Percentiles rank a stretch among this genome's conserved stretches.
These are phyloP conservation scores for Gasterosteus nipponicus DNA, from an alignment of 2,113 vertebrate genomes.

Conservation along the genomic window DNA sequence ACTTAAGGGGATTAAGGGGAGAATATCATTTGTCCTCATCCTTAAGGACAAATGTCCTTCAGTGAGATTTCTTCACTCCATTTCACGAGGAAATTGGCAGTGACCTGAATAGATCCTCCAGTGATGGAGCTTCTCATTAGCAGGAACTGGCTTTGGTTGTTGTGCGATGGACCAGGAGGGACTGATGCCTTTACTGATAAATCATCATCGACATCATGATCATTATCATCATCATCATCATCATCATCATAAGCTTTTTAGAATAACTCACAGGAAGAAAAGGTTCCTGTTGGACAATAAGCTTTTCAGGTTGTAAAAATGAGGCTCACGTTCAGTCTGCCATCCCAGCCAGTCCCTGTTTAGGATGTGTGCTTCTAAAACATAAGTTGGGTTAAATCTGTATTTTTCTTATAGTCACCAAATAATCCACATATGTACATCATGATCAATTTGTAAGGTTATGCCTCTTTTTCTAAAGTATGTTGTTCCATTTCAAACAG, in stretches of 20 bases:
- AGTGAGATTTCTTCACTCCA: conserved; percentile 1
- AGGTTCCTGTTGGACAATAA: not conserved
- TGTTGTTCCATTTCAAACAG: not conserved
- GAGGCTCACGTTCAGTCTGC: not conserved
- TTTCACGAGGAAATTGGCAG: conserved; percentile 26
- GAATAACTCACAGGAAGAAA: not conserved
- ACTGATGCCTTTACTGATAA: conserved; percentile 26
- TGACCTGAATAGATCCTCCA: conserved; percentile 52
- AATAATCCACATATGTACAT: not conserved
- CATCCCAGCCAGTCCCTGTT: not conserved
- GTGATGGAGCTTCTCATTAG: conserved; percentile 55
- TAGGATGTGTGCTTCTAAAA: not conserved
- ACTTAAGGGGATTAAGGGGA: not conserved
- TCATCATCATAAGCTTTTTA: conserved; percentile 14
- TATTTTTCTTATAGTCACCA: not conserved
- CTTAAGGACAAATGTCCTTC: conserved; percentile 16
- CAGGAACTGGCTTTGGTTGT: conserved; percentile 31
- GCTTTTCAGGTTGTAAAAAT: not conserved
- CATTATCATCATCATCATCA: conserved; percentile 28
- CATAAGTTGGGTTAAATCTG: not conserved
- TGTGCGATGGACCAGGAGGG: conserved; percentile 34
- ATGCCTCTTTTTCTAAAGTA: not conserved
- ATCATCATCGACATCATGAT: conserved; percentile 22
- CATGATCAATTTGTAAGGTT: not conserved
- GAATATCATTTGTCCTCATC: conserved; percentile 16